Evolutionary conservation across 2,888 invertebrate genomes (phyloP), one percentile per base, ranked within the genome.

Genomic region (Polydrusus cervinus): DNA sequence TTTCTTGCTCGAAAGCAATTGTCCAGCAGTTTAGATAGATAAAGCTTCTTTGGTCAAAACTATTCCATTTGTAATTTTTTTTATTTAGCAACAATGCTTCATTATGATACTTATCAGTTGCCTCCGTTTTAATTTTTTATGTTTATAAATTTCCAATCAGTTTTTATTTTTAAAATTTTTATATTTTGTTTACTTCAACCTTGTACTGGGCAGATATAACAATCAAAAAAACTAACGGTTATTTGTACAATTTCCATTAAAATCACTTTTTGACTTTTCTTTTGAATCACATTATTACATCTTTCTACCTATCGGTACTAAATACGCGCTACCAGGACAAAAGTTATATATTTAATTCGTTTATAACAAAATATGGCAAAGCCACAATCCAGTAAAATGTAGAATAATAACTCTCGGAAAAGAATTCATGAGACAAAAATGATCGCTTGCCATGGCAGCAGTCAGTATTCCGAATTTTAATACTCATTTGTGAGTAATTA

Each of bases 361-460:
- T 38, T 60, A 14, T 40, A 60, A 57, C 16, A 60, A 14, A 60
- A 60, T 40, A 60, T 60, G 57, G 57, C 57, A 60, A 60, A 34
- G 14, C 16, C n/a, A 30, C 53, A 53, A 53, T 8, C n/a, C 11
- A 3, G n/a, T n/a, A 53, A 30, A 53, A 53, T 9, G n/a, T 30
- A 53, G n/a, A 30, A 53, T 16, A 47, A 47, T 43, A 40, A 25
- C 25, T 8, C 34, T 34, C 34, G 7, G 7, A 30, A 30, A 30
- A 30, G 30, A 30, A 30, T 3, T n/a, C n/a, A n/a, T n/a, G n/a
- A n/a, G n/a, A n/a, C n/a, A n/a, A n/a, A n/a, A n/a, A n/a, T n/a
- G n/a, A n/a, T n/a, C n/a, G n/a, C n/a, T n/a, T n/a, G n/a, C n/a
- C n/a, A n/a, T n/a, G n/a, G n/a, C n/a, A n/a, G n/a, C n/a, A n/a